Percentiles rank a stretch among this genome's conserved stretches.
These are phyloP conservation scores for Antennarius striatus DNA, from an alignment of 2,113 vertebrate species.

Conservation along the genomic window DNA sequence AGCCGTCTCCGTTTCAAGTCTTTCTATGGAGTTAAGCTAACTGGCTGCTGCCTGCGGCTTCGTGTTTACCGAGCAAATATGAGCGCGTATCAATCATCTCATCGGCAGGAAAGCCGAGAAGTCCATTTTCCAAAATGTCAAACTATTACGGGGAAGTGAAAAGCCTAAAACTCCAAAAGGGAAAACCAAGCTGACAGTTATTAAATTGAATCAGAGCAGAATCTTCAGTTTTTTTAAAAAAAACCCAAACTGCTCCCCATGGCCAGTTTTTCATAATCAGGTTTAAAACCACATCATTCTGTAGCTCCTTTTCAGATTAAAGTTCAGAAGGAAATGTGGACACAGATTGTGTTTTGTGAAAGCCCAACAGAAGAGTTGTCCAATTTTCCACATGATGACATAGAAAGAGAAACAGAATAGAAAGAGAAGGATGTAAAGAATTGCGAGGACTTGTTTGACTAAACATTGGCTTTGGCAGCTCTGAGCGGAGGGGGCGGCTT, in stretches of 20 bases:
- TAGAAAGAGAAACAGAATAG: slow-evolving; percentile 8
- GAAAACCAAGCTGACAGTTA: not conserved
- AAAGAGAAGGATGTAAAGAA: slow-evolving; percentile 61
- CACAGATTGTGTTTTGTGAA: not conserved
- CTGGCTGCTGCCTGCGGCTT: slow-evolving; percentile 1
- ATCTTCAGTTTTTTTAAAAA: not conserved
- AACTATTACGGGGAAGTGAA: not conserved
- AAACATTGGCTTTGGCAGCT: slow-evolving; percentile 77
- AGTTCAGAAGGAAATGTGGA: slow-evolving; percentile 23
- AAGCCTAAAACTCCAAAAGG: not conserved
- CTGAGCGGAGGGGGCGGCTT: slow-evolving; percentile 52
- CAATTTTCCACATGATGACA: slow-evolving; percentile 47
- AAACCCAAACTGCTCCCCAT: not conserved
- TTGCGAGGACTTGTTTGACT: slow-evolving; percentile 54
- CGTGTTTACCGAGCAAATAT: not conserved
- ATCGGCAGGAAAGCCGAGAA: not conserved
- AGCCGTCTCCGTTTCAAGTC: not conserved
- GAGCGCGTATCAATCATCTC: not conserved
- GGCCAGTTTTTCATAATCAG: not conserved
- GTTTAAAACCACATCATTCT: not conserved
- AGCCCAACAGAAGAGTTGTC: slow-evolving; percentile 14
- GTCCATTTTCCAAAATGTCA: not conserved
- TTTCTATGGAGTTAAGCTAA: not conserved
- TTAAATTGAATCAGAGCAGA: not conserved
- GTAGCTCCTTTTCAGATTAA: slow-evolving; percentile 18